A percentile compares a stretch with the other conserved stretches of the same genome.
Evolutionary conservation across 2,113 vertebrate species (phyloP).

Genomic region (Australoheros scitulus): DNA sequence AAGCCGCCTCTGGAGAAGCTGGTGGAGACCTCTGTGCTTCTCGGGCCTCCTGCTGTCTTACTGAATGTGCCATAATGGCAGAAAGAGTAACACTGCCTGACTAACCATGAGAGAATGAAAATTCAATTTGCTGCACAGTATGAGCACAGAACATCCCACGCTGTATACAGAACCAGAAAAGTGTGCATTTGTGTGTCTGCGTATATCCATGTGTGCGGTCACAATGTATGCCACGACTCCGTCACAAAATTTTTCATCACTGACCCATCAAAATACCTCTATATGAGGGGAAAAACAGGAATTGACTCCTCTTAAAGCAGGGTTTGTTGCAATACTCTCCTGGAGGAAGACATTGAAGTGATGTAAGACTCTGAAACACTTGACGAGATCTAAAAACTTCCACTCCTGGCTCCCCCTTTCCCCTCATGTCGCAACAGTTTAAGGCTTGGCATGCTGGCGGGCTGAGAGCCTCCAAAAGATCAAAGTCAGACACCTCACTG

Average conservation of each 20-base stretch:
- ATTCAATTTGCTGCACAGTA: conserved; percentile 49
- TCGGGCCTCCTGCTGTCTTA: conserved; percentile 43
- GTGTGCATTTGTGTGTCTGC: neutral
- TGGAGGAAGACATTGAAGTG: conserved; percentile 51
- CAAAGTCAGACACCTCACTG: conserved; percentile 58
- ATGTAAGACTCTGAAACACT: conserved; percentile 73
- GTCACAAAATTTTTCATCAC: conserved; percentile 1
- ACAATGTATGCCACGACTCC: neutral
- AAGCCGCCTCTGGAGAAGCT: conserved; percentile 24
- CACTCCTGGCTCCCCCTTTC: conserved; percentile 17
- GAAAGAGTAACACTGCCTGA: conserved; percentile 48
- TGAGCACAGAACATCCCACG: conserved; percentile 39
- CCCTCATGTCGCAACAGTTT: conserved; percentile 42
- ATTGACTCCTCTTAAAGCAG: conserved; percentile 46
- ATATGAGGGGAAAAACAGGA: neutral
- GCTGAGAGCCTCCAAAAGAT: conserved; percentile 52
- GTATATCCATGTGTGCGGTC: neutral
- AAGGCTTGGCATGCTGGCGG: conserved; percentile 27
- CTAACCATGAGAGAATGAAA: conserved; percentile 53
- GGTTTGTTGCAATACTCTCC: conserved; percentile 47
- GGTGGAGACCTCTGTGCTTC: conserved; percentile 25
- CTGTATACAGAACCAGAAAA: conserved; percentile 35
- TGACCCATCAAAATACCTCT: conserved; percentile 39
- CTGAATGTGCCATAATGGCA: conserved; percentile 48
- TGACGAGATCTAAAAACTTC: conserved; percentile 52